phyloP scores from a whole-genome alignment of 2,888 invertebrate species.

The Drosophila niveifrons region DNA sequence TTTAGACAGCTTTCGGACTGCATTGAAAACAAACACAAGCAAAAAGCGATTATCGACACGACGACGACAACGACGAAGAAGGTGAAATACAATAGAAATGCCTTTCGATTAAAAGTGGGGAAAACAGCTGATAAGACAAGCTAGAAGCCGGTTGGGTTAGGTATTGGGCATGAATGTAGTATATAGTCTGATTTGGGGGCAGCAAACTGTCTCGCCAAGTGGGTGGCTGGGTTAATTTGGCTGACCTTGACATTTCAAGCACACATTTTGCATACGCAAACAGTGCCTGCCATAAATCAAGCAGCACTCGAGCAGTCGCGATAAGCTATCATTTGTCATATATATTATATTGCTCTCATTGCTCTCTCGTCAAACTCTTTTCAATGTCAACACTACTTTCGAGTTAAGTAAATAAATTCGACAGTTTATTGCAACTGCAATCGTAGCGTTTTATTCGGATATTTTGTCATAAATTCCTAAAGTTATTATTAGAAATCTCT shows the following conservation, averaged over 20 bases:
- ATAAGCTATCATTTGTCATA: background rate
- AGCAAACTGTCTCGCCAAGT: conserved; percentile 10
- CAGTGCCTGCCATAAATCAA: conserved; percentile 21
- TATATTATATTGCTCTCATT: background rate
- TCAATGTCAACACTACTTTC: background rate
- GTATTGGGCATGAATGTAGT: background rate
- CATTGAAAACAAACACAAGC: conserved; percentile 54
- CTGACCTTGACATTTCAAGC: conserved; percentile 65
- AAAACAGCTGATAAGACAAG: conserved; percentile 69
- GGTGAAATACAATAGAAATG: conserved; percentile 12
- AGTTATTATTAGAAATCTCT: background rate
- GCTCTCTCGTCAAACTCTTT: background rate
- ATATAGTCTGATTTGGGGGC: background rate
- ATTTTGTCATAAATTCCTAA: background rate
- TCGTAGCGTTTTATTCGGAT: background rate
- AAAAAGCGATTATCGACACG: conserved; percentile 39
- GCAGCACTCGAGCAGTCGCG: background rate
- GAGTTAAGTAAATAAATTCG: background rate
- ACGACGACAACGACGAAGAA: conserved; percentile 5
- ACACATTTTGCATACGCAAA: conserved; percentile 40
- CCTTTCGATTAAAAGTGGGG: conserved; percentile 14
- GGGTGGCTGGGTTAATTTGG: conserved; percentile 13
- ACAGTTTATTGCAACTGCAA: background rate
- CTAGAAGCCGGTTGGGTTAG: conserved; percentile 56
- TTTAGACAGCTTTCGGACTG: conserved; percentile 52